Evolutionary conservation across 2,113 vertebrate genomes (phyloP).

Genomic region (Lepisosteus osseus): DNA sequence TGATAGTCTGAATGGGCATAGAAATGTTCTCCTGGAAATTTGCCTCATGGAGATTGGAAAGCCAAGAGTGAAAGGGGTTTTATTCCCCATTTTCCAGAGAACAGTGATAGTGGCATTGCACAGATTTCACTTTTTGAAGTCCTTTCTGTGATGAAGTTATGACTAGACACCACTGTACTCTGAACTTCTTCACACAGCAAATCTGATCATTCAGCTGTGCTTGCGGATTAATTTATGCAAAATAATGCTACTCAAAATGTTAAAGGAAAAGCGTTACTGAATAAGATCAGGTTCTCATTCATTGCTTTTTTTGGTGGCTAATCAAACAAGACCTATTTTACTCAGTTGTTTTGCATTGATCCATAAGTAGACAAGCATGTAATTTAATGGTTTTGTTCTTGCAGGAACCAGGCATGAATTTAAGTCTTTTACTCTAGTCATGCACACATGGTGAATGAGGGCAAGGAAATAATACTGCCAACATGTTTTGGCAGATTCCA

Average conservation of each 20-base stretch:
- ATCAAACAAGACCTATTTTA: background rate
- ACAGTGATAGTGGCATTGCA: background rate
- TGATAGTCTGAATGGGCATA: too few relatives aligned
- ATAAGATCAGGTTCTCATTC: background rate
- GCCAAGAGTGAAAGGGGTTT: background rate
- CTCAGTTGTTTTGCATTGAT: constrained; percentile 17
- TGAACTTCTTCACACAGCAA: background rate
- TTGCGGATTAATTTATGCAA: background rate
- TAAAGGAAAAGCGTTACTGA: background rate
- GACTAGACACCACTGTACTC: background rate
- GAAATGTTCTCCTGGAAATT: too few relatives aligned
- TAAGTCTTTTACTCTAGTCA: background rate
- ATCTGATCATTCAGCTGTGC: background rate
- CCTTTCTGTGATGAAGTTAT: constrained; percentile 3
- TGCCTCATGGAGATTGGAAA: background rate
- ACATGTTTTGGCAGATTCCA: too few relatives aligned
- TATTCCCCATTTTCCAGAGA: too few relatives aligned
- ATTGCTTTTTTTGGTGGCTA: background rate
- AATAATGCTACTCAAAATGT: background rate
- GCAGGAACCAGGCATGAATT: constrained; percentile 40
- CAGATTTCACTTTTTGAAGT: background rate
- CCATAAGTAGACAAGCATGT: constrained; percentile 15
- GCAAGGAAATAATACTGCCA: background rate
- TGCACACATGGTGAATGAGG: constrained; percentile 45
- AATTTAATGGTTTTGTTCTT: constrained; percentile 28